phyloP scores from a whole-genome alignment of 2,113 vertebrate species.

The Embiotoca jacksoni region DNA sequence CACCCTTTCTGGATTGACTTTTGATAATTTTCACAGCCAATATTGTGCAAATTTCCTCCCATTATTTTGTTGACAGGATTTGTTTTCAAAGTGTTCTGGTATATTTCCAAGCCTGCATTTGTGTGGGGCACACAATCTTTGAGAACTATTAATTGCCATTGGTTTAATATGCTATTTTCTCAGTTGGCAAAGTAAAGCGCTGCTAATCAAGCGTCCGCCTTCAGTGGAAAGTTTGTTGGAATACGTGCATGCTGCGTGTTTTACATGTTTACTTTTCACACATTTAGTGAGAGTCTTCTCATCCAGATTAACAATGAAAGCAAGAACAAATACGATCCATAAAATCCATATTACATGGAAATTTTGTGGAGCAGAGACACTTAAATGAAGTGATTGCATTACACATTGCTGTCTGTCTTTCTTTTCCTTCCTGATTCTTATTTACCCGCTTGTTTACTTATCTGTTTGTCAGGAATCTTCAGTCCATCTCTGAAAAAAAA shows the following conservation, averaged over 20 bases:
- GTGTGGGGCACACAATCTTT: no score
- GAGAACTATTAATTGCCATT: no score
- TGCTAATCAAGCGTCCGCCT: no score
- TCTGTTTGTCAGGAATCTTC: background rate
- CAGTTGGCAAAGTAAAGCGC: no score
- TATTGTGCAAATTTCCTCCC: background rate
- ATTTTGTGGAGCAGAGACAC: background rate
- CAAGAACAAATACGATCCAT: background rate
- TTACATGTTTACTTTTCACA: no score
- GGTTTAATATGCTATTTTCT: no score
- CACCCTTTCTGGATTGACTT: background rate
- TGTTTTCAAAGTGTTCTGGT: background rate
- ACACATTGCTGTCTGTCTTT: background rate
- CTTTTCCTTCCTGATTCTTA: background rate
- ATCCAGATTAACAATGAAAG: no score
- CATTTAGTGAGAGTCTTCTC: no score
- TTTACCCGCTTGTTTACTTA: background rate
- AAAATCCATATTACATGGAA: background rate
- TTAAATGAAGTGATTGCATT: background rate
- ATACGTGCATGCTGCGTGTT: no score
- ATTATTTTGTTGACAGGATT: background rate
- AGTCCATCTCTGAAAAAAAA: constrained; percentile 3
- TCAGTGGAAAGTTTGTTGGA: no score
- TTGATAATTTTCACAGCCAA: background rate
- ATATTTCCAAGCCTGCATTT: background rate